These are phyloP conservation scores for Anastatus disparis DNA, from an alignment of 1,140 invertebrate species.

Conservation along the genomic window DNA sequence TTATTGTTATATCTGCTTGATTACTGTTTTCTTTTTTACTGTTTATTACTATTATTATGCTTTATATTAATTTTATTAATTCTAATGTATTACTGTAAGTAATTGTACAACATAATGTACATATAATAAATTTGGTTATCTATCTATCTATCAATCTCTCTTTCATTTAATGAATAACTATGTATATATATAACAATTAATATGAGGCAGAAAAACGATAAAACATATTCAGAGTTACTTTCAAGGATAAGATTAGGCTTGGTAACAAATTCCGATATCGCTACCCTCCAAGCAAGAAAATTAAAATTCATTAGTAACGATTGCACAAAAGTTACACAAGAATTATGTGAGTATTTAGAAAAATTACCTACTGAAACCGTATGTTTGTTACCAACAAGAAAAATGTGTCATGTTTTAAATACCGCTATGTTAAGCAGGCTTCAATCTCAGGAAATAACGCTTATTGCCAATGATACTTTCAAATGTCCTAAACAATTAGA, in stretches of 20 bases:
- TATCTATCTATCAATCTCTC: too few species aligned
- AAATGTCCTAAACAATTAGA: constrained; percentile 38
- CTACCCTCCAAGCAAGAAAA: constrained; percentile 34
- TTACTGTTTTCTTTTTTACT: too few species aligned
- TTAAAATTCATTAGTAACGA: constrained; percentile 34
- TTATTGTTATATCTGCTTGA: too few species aligned
- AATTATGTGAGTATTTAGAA: too few species aligned
- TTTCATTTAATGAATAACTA: too few species aligned
- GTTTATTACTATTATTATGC: too few species aligned
- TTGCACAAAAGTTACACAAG: constrained; percentile 26
- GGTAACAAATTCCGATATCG: constrained; percentile 43
- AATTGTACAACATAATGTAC: too few species aligned
- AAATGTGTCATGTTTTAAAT: constrained; percentile 45
- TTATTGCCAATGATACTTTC: constrained; percentile 44
- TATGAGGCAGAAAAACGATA: constrained; percentile 44
- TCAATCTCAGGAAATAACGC: constrained; percentile 42
- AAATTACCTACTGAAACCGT: constrained; percentile 39
- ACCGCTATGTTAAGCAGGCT: constrained; percentile 45
- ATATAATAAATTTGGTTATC: too few species aligned
- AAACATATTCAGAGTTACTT: constrained; percentile 6
- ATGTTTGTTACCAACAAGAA: too few species aligned
- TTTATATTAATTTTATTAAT: too few species aligned
- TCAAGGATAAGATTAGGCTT: constrained; percentile 44
- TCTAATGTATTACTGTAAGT: too few species aligned
- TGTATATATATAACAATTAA: too few species aligned